Percentiles rank a stretch among this genome's conserved stretches.
Evolutionary conservation across 1,140 invertebrate genomes (phyloP).

Genomic region (Cheumatopsyche charites): DNA sequence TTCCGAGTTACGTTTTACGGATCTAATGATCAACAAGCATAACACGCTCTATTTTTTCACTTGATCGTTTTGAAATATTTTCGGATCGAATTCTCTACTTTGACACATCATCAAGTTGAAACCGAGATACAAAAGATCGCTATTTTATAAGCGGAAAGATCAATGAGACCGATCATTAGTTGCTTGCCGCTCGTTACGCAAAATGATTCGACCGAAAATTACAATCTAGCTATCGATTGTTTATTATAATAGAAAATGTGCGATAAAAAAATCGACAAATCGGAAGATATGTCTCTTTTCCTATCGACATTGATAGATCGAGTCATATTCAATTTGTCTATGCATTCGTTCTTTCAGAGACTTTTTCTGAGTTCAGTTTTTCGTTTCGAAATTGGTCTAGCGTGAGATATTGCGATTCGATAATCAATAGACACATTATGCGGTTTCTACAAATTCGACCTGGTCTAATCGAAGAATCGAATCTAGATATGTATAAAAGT

Average conservation of each 20-base stretch:
- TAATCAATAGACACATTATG: slow-evolving; percentile 11
- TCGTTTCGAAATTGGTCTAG: neutral
- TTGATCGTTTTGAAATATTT: neutral
- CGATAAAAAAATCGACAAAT: neutral
- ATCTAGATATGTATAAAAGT: neutral
- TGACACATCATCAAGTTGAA: neutral
- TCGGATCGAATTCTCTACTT: neutral
- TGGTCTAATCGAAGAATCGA: slow-evolving; percentile 3
- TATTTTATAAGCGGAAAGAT: slow-evolving; percentile 2
- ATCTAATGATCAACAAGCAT: too few relatives aligned
- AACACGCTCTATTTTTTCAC: too few relatives aligned
- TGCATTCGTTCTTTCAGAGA: neutral
- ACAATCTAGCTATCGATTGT: too few relatives aligned
- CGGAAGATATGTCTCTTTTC: slow-evolving; percentile 1
- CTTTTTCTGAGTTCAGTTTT: too few relatives aligned
- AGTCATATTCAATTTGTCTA: slow-evolving; percentile 7
- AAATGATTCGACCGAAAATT: slow-evolving; percentile 1
- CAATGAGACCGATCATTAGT: neutral
- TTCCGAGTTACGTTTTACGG: too few relatives aligned
- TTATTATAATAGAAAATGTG: neutral
- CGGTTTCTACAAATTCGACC: slow-evolving; percentile 9
- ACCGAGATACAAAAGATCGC: neutral
- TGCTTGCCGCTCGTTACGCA: slow-evolving; percentile 4
- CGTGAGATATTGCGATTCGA: slow-evolving; percentile 11
- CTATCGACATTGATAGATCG: neutral